Conservation (phyloP, 2,797 vertebrate species). For the Melanotaenia nigrans region DNA sequence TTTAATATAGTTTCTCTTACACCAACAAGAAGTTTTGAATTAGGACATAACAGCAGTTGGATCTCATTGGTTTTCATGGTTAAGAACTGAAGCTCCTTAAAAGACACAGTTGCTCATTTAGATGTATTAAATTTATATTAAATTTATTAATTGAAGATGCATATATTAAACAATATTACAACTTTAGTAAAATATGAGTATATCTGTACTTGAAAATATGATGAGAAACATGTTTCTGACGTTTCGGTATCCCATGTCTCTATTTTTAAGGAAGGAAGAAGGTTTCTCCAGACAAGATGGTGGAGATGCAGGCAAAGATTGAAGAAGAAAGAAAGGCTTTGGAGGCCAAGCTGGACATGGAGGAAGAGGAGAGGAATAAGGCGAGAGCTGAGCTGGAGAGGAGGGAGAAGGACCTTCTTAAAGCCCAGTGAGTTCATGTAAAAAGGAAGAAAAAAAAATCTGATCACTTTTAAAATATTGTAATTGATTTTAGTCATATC, state of each 20-base stretch:
- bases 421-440: conserved; percentile 92
- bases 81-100: neutral
- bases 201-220: conserved; percentile 9
- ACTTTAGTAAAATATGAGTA: neutral
- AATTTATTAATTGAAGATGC: conserved; percentile 5
- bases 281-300: conserved; percentile 97
- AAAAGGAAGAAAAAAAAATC: neutral
- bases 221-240: neutral
- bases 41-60: conserved; percentile 7
- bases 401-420: conserved; percentile 96
- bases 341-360: conserved; percentile 99
- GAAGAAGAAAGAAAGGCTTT: conserved; percentile 96
- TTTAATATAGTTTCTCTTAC: conserved; percentile 7
- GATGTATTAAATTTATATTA: neutral
- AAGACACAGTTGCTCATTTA: conserved; percentile 1
- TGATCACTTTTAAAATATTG: neutral
- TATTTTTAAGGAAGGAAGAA: conserved; percentile 92
- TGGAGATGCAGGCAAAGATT: conserved; percentile 99
- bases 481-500: neutral
- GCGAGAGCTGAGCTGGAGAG: conserved; percentile 96
- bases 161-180: conserved; percentile 37
- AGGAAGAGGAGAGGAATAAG: conserved; percentile 98
- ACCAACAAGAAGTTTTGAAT: conserved; percentile 35
- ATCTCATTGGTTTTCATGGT: conserved; percentile 6
- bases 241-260: conserved; percentile 22